These are phyloP conservation scores for Sebastolobus altivelis DNA, from an alignment of 2,797 vertebrate species.

Conservation along the genomic window DNA sequence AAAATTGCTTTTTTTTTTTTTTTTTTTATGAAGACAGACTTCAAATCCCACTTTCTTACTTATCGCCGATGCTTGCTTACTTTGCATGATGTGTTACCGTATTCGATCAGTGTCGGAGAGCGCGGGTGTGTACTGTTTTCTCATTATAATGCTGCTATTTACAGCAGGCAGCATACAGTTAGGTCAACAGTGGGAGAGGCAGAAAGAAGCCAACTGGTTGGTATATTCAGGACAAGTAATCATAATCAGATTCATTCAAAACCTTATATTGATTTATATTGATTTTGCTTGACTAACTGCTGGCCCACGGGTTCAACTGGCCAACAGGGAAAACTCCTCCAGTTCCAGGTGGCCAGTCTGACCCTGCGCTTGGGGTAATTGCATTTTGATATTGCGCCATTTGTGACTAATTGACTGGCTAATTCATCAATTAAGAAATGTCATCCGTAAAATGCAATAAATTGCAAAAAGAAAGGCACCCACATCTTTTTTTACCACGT, in stretches of 20 bases:
- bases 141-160: neutral
- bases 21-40: neutral
- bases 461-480: neutral
- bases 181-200: neutral
- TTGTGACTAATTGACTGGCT: neutral
- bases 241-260: constrained; percentile 1
- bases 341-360: constrained; percentile 19
- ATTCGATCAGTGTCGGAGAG: neutral
- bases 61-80: neutral
- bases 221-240: neutral
- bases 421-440: constrained; percentile 9
- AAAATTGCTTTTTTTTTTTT: too few relatives aligned
- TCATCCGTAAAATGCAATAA: neutral
- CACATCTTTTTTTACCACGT: neutral
- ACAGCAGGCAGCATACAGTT: neutral
- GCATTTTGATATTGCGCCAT: neutral
- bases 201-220: neutral
- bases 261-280: neutral
- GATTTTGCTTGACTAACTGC: constrained; percentile 14
- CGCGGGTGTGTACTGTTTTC: neutral
- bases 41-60: neutral
- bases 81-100: neutral
- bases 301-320: constrained; percentile 15
- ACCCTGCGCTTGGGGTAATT: constrained; percentile 4
- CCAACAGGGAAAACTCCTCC: constrained; percentile 18